These are phyloP conservation scores for Helogale parvula DNA, from an alignment of 2,113 vertebrate genomes.

Conservation along the genomic window DNA sequence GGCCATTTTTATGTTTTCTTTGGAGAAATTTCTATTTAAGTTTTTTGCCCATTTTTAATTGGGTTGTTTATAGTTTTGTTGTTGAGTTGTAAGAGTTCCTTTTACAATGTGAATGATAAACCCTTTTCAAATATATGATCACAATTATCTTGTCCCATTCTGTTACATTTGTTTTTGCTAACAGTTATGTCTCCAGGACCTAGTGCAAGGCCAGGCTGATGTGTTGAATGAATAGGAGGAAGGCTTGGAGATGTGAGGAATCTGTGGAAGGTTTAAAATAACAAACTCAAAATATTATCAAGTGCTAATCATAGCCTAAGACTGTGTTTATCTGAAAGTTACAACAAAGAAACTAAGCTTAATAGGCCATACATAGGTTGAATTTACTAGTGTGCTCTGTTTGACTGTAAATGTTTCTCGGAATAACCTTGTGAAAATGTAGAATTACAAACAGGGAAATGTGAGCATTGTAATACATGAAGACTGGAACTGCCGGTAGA, in stretches of 20 bases:
- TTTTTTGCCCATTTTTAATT: not conserved
- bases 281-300: constrained; percentile 6
- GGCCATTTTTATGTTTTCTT: not conserved
- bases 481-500: not conserved
- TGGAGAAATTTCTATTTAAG: not conserved
- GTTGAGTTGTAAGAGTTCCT: not conserved
- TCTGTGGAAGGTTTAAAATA: constrained; percentile 22
- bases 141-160: not conserved
- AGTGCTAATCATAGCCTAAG: not conserved
- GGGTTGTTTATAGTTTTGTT: not conserved
- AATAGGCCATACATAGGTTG: not conserved
- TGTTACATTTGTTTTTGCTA: not conserved
- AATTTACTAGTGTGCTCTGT: not conserved
- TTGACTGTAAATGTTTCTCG: not conserved
- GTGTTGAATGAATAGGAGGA: not conserved
- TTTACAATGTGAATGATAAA: not conserved
- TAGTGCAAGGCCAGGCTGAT: not conserved
- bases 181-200: not conserved
- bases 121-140: not conserved
- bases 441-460: constrained; percentile 27
- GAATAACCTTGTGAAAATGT: constrained; percentile 14
- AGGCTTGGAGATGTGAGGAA: not conserved
- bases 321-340: not conserved
- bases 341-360: not conserved
- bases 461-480: not conserved